These are phyloP conservation scores for Leptinotarsa rubiginosa DNA, from an alignment of 2,888 invertebrate species.

Conservation along the genomic window DNA sequence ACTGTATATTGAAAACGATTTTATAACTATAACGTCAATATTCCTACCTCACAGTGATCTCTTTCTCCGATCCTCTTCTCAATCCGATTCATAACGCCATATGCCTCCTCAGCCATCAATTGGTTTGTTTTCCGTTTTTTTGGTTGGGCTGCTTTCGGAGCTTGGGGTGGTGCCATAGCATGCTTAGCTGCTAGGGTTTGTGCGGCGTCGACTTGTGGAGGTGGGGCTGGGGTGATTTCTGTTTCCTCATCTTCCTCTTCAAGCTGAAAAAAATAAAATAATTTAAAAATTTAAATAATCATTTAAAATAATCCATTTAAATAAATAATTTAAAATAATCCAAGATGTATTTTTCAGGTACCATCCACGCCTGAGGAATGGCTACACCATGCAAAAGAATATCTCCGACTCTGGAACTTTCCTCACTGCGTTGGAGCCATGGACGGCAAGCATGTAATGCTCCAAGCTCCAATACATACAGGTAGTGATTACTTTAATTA, in stretches of 20 bases:
- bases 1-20: not conserved
- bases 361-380: conserved; percentile 3
- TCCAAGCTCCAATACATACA: conserved; percentile 36
- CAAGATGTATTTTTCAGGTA: not conserved
- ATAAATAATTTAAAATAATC: not conserved
- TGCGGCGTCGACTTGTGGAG: too few relatives aligned
- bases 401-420: conserved; percentile 9
- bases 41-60: conserved; percentile 14
- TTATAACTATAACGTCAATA: conserved; percentile 13
- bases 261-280: not conserved
- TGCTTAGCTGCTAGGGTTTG: not conserved
- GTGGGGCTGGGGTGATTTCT: too few relatives aligned
- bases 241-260: too few relatives aligned
- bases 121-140: too few relatives aligned
- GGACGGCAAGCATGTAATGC: conserved; percentile 24
- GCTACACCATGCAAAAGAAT: conserved; percentile 4
- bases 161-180: too few relatives aligned
- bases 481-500: conserved; percentile 36
- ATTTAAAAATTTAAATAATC: too few relatives aligned
- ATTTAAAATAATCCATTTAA: not conserved
- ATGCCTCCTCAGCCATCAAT: too few relatives aligned
- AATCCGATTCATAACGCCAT: too few relatives aligned
- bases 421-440: not conserved
- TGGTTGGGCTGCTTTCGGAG: too few relatives aligned
- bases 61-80: not conserved